phyloP scores from a whole-genome alignment of 2,888 invertebrate genomes.

The Trachelus tabidus region DNA sequence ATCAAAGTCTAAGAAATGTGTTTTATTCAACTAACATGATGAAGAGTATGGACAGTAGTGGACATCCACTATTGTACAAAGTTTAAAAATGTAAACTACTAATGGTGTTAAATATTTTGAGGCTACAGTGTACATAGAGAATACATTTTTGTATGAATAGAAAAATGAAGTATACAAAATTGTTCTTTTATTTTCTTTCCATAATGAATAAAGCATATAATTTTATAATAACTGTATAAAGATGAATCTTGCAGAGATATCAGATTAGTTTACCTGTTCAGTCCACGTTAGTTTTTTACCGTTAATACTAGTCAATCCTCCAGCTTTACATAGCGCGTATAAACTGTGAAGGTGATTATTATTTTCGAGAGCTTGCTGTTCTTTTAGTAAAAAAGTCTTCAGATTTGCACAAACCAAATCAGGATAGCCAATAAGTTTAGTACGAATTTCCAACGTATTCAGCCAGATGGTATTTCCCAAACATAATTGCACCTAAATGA shows the following conservation, averaged over 20 bases:
- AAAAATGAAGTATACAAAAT: constrained; percentile 1
- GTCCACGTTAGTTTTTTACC: constrained; percentile 12
- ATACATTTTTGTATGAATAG: neutral
- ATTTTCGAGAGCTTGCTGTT: constrained; percentile 65
- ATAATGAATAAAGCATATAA: neutral
- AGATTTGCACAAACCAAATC: constrained; percentile 70
- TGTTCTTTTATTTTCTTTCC: neutral
- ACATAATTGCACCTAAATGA: constrained; percentile 67
- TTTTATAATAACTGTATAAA: neutral
- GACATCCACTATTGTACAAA: no score
- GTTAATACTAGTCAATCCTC: constrained; percentile 44
- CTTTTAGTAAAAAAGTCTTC: constrained; percentile 68
- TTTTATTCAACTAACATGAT: neutral
- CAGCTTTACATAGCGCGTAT: constrained; percentile 65
- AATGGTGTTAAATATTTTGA: no score
- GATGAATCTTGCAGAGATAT: no score
- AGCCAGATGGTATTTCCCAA: constrained; percentile 75
- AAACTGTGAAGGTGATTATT: constrained; percentile 68
- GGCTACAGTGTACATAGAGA: constrained; percentile 5
- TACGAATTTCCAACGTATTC: constrained; percentile 72
- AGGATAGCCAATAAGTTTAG: constrained; percentile 68
- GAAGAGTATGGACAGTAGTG: no score
- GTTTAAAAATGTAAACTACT: no score
- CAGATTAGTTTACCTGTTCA: neutral
- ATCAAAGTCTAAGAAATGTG: neutral